Conservation (phyloP, 2,797 vertebrate genomes). For the Sparidentex hasta region DNA sequence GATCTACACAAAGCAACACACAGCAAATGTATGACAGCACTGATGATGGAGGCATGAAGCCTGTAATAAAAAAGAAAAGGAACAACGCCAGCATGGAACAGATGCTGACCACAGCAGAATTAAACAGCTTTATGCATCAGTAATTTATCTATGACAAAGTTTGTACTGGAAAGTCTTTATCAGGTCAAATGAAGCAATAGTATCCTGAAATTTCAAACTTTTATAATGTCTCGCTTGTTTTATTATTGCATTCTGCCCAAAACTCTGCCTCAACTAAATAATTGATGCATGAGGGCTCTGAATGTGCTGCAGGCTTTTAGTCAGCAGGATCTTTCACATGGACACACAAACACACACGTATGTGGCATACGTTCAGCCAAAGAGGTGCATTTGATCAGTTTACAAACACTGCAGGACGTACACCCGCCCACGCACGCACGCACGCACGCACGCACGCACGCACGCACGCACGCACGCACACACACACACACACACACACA, state of each 20-base stretch:
- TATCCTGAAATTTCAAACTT: neutral
- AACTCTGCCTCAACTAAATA: constrained; percentile 4
- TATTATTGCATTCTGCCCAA: neutral
- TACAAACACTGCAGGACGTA: constrained; percentile 27
- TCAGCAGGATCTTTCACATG: constrained; percentile 20
- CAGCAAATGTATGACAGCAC: constrained; percentile 9
- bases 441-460: neutral
- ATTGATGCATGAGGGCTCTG: constrained; percentile 15
- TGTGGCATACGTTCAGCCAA: constrained; percentile 32
- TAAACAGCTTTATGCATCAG: constrained; percentile 1
- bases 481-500: constrained; percentile 5
- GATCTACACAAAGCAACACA: constrained; percentile 17
- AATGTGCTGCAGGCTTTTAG: constrained; percentile 20
- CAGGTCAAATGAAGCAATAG: constrained; percentile 1
- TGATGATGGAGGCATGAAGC: constrained; percentile 14
- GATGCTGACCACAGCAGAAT: neutral
- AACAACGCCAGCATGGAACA: neutral
- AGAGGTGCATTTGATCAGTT: constrained; percentile 43
- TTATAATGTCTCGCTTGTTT: neutral
- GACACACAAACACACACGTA: constrained; percentile 19
- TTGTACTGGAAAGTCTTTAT: neutral
- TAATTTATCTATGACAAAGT: constrained; percentile 6
- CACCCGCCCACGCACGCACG: constrained; percentile 19
- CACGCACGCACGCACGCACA: constrained; percentile 19
- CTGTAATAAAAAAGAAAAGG: neutral